These are phyloP conservation scores for Pteruthius melanotis DNA, from an alignment of 2,113 vertebrate genomes.

Conservation along the genomic window DNA sequence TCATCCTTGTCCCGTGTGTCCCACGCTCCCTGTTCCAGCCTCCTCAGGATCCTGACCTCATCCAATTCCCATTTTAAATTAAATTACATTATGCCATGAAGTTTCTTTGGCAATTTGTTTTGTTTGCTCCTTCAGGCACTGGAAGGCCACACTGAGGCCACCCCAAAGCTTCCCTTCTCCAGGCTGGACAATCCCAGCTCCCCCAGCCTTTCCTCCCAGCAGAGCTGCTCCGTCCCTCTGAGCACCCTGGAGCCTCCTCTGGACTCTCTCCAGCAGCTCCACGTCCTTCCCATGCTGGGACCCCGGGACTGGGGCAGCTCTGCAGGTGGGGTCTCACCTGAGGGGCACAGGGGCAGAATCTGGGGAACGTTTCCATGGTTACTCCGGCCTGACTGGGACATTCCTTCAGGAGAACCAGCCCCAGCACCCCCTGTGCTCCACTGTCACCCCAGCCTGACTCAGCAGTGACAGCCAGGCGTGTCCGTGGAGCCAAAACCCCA, in stretches of 20 bases:
- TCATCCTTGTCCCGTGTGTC: background rate
- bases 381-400: background rate
- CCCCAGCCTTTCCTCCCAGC: background rate
- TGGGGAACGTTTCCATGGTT: background rate
- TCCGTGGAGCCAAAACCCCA: fast-evolving
- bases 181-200: background rate
- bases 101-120: background rate
- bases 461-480: background rate
- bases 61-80: background rate
- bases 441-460: background rate
- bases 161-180: background rate
- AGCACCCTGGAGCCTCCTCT: background rate
- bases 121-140: background rate
- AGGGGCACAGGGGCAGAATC: too few relatives aligned
- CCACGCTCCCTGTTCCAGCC: background rate
- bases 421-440: background rate
- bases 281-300: background rate
- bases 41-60: background rate
- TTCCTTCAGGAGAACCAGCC: background rate
- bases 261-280: background rate
- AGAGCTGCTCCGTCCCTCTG: background rate
- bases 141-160: background rate
- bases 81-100: background rate
- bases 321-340: background rate
- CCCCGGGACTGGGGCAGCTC: background rate